These are phyloP conservation scores for Hesperophylax magnus DNA, from an alignment of 1,140 invertebrate species.

Conservation along the genomic window DNA sequence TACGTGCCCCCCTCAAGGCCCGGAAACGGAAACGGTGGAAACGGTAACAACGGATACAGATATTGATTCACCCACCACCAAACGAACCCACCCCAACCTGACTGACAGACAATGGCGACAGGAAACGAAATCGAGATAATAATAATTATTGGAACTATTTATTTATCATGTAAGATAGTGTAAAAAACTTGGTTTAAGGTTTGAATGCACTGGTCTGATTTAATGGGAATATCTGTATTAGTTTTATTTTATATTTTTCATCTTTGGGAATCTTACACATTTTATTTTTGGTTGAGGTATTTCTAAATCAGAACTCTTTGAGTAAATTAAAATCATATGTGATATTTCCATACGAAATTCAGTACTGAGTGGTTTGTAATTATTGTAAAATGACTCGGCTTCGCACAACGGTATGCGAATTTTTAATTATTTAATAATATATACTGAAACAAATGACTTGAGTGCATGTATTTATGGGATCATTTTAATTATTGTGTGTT, in stretches of 20 bases:
- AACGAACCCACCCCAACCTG: not conserved
- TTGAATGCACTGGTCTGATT: too few species aligned
- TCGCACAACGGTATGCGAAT: constrained; percentile 8
- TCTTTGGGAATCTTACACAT: not conserved
- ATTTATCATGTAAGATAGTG: constrained; percentile 21
- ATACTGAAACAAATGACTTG: constrained; percentile 1
- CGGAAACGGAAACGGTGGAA: constrained; percentile 45
- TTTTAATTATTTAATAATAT: not conserved
- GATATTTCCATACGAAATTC: not conserved
- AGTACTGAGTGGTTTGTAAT: constrained; percentile 35
- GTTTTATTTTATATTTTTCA: not conserved
- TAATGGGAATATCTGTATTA: too few species aligned
- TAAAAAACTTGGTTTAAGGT: too few species aligned
- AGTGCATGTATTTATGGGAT: constrained; percentile 12
- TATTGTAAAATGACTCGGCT: constrained; percentile 22
- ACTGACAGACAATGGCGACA: not conserved
- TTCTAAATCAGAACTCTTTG: not conserved
- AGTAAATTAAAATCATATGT: not conserved
- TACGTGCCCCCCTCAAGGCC: constrained; percentile 50
- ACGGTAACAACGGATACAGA: constrained; percentile 41
- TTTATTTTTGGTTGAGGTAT: too few species aligned
- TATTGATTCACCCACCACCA: constrained; percentile 36
- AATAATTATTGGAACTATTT: constrained; percentile 2
- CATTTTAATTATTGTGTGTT: not conserved
- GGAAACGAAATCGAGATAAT: not conserved